Base-by-base conservation (phyloP, 1,140 invertebrate genomes). In the Drosophila sucinea region DNA sequence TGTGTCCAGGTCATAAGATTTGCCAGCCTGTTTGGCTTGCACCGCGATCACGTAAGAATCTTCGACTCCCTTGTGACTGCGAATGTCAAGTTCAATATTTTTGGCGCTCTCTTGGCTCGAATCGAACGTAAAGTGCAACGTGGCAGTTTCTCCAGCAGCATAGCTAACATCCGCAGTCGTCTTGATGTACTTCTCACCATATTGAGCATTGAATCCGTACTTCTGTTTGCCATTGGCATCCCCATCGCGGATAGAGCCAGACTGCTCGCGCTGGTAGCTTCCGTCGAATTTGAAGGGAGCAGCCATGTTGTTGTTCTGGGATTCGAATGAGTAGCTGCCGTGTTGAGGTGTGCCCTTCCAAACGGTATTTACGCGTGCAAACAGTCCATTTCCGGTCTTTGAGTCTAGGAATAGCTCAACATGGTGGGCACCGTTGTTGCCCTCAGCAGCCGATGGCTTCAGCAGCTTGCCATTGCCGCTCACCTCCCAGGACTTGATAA, bases 81-180 rank as follows among this genome's bases (percentile, higher is more conserved):
- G 91, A 1, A 95, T 77, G 1, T 90, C 84, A 3, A 96, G 7
- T 6, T 94, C 93, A 6, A 94, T 85, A 27, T 93, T 93, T 73
- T 94, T 94, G 3, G 94, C 76, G 32, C 94, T 93, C 41, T 95
- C 94, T 30, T 92, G 78, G 0, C 94, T 94, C 0, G 94, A 93
- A 7, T 93, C 91, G 3, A 92, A 17, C 25, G 62, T 73, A 23
- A 70, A 84, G 29, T 54, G 64, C 8, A 90, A 5, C 0, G 58
- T 51, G 6, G 72, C 54, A 30, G 60, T 55, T 3, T 79, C 60
- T 2, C 38, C 41, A 6, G 55, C 60, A 1, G 8, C 63, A 11
- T 71, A 79, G 8, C 32, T 64, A 0, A 90, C 3, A 47, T 74
- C 70, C 11, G 51, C 68, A 25, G 71, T 55, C 0, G 72, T 70